phyloP scores from a whole-genome alignment of 2,797 vertebrate genomes.

The Picus viridis region DNA sequence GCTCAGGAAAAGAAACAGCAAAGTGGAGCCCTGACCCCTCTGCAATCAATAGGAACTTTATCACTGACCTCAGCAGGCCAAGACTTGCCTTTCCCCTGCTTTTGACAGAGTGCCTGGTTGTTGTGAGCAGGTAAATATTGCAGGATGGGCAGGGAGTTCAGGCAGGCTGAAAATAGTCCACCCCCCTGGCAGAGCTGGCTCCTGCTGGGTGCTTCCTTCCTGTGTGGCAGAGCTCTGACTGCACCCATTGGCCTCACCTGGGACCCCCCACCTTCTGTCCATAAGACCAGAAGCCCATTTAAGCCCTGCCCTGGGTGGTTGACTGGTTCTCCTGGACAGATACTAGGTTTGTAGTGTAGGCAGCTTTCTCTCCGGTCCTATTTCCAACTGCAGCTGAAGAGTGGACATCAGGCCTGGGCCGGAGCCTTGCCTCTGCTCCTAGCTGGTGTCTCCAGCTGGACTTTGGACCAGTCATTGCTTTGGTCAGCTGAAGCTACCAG shows the following conservation, averaged over 20 bases:
- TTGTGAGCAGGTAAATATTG: not conserved
- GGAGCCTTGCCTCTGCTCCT: not conserved
- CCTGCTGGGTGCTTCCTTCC: not conserved
- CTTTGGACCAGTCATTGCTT: not conserved
- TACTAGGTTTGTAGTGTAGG: rapidly evolving
- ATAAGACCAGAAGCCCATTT: not conserved
- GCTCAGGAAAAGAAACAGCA: slow-evolving; percentile 18
- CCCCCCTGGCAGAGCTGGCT: rapidly evolving
- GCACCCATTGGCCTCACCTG: not conserved
- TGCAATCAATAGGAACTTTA: slow-evolving; percentile 24
- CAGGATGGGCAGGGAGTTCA: not conserved
- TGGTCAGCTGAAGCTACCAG: not conserved
- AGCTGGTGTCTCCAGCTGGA: not conserved
- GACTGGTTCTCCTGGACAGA: not conserved
- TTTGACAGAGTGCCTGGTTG: not conserved
- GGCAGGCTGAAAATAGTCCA: not conserved
- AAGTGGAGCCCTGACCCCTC: not conserved
- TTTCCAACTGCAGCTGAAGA: not conserved
- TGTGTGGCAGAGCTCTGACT: not conserved
- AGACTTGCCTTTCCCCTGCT: not conserved
- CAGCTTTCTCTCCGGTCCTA: not conserved
- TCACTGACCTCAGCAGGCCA: slow-evolving; percentile 6
- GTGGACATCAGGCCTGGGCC: not conserved
- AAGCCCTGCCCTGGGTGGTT: not conserved
- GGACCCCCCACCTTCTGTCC: not conserved